These are phyloP conservation scores for Trachelus tabidus DNA, from an alignment of 2,888 invertebrate species.

Conservation along the genomic window DNA sequence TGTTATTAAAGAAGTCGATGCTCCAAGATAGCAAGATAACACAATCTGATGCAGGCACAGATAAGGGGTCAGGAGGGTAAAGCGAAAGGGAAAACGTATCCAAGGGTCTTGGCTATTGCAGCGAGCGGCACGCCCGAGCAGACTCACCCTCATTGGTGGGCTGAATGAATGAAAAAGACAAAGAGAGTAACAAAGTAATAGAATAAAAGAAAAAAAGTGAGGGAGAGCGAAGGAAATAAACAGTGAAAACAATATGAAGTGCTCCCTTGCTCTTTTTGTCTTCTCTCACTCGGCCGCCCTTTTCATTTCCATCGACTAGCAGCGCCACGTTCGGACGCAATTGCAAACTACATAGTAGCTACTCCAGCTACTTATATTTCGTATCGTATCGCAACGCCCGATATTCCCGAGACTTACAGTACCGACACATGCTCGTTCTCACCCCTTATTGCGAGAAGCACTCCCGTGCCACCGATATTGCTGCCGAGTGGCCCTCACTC, in stretches of 20 bases:
- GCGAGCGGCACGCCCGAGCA: too few species aligned
- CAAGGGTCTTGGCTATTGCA: too few species aligned
- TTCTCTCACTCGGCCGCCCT: constrained; percentile 3
- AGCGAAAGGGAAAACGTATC: too few species aligned
- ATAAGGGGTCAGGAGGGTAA: too few species aligned
- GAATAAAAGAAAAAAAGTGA: background rate
- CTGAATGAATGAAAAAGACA: constrained; percentile 11
- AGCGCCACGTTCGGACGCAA: constrained; percentile 21
- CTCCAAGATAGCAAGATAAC: too few species aligned
- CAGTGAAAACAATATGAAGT: constrained; percentile 35
- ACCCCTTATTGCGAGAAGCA: constrained; percentile 50
- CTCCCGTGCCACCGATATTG: constrained; percentile 39
- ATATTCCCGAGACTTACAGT: constrained; percentile 35
- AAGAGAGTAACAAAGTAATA: background rate
- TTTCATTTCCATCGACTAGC: constrained; percentile 26
- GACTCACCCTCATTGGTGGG: background rate
- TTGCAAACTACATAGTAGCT: constrained; percentile 9
- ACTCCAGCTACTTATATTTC: constrained; percentile 15
- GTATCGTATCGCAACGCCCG: constrained; percentile 24
- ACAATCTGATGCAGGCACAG: too few species aligned
- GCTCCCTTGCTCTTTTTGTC: constrained; percentile 15
- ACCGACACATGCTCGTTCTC: constrained; percentile 47
- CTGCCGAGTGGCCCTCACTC: constrained; percentile 17
- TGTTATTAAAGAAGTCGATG: too few species aligned
- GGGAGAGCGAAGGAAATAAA: constrained; percentile 11